Percentiles rank a stretch among this genome's conserved stretches.
Evolutionary conservation across 2,888 invertebrate genomes (phyloP).

Genomic region (Philaethria dido): DNA sequence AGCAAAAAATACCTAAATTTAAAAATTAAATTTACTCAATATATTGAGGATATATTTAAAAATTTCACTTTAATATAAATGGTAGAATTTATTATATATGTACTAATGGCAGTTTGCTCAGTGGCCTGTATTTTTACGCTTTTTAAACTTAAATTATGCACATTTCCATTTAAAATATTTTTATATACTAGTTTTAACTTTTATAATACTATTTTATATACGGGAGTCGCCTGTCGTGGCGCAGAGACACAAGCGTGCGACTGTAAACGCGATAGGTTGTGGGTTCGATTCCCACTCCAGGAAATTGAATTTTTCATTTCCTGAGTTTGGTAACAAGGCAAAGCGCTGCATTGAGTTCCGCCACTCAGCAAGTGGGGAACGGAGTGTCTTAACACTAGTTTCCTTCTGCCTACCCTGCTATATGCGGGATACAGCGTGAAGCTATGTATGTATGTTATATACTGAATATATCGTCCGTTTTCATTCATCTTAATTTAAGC

Average conservation of each 20-base stretch:
- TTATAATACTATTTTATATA: slow-evolving; percentile 6
- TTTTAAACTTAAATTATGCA: slow-evolving; percentile 35
- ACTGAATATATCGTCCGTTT: background rate
- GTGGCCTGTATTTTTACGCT: slow-evolving; percentile 33
- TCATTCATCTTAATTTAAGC: background rate
- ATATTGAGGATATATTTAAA: slow-evolving; percentile 13
- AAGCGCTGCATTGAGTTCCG: too few species aligned
- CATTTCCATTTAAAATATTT: slow-evolving; percentile 26
- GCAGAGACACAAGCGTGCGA: too few species aligned
- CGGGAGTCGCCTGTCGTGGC: too few species aligned
- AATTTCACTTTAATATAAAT: background rate
- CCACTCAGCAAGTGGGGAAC: too few species aligned
- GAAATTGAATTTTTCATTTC: too few species aligned
- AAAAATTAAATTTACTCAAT: background rate
- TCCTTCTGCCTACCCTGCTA: too few species aligned
- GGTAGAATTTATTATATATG: slow-evolving; percentile 30
- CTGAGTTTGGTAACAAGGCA: too few species aligned
- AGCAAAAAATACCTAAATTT: background rate
- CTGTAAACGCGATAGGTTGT: too few species aligned
- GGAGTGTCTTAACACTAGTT: too few species aligned
- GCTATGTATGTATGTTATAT: slow-evolving; percentile 7
- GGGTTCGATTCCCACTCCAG: too few species aligned
- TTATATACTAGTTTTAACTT: slow-evolving; percentile 26
- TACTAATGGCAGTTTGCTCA: slow-evolving; percentile 26
- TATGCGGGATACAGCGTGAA: too few species aligned